Base-by-base conservation (phyloP, 2,797 vertebrate species). In the Loriculus beryllinus region DNA sequence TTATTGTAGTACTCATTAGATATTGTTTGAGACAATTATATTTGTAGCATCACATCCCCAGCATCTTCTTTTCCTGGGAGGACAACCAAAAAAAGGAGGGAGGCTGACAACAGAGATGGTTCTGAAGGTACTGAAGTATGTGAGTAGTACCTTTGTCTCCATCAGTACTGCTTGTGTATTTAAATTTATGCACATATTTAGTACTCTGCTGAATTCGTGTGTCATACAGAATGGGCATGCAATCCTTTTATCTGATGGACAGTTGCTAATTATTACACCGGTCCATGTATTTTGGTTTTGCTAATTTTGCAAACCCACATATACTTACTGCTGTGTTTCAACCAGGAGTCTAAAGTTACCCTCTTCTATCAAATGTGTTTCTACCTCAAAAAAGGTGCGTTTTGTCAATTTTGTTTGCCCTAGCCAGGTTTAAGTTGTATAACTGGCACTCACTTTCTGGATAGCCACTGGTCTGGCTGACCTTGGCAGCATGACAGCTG, bases 401-500 rank as follows among this genome's bases (percentile, higher is more conserved):
- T 59, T 57, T 90, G 88, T 85, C 20, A 3, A 19, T 75, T 78
- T 85, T 91, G 37, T 96, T 94, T 92, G 59, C 76, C 67, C 76
- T 62, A 89, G 60, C 52, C 49, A 65, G 70, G 63, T 89, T 91
- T 90, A 62, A 68, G 65, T 85, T 94, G 90, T 87, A 64, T 92
- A 96, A 92, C 59, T 57, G 14, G 77, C 82, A 63, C 89, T 96
- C 75, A 21, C 83, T 90, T 59, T 69, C 78, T 88, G 82, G 48
- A 78, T 45, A 88, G 88, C 88, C 52, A 52, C 86, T 95, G 90
- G 83, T 95, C 94, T 94, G 70, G 74, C 86, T 92, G 96, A 92
- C 92, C 90, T 95, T 96, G 97, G 97, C 96, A 95, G 90, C 75
- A 59, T 52, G 90, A 70, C 82, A 81, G 78, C 95, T 96, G 93